Evolutionary conservation across 2,113 vertebrate genomes (phyloP), one percentile per base, ranked within the genome.

Genomic region (Microcebus ravelobensis): DNA sequence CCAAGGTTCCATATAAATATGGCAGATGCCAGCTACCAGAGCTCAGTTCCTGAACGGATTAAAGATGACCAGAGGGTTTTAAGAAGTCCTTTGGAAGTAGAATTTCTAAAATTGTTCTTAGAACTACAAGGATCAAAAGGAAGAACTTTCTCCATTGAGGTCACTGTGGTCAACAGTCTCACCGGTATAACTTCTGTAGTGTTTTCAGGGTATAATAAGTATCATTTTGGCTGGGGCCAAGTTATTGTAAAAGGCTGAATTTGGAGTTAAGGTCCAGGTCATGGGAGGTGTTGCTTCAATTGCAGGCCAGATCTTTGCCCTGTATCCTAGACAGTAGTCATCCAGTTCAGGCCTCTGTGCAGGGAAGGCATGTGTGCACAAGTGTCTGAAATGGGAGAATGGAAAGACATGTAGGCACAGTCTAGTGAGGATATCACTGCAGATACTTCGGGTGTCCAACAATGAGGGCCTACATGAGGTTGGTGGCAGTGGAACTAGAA

Each of bases 391-490:
- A 4, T 23, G 61, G 52, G 45, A 45, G 70, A 52, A 15, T 9
- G 17, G 3, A 88, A 3, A 20, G 10, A 73, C 17, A 5, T 0
- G 31, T 5, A 23, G 48, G 17, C 21, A 6, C 31, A 48, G 59
- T 63, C 45, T 25, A 8, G 8, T 1, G 29, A 70, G n/a, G 6
- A 63, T 29, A 21, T 39, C 7, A 2, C 17, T 20, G 15, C 13
- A 61, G 74, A 6, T 39, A n/a, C 18, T 55, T 81, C 57, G 59
- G 7, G 14, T n/a, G 17, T 79, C n/a, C 34, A 3, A 48, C 23
- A 31, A 27, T 1, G 31, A 76, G 12, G 11, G 11, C 31, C 12
- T 21, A n/a, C 10, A 10, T 1, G 1, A 25, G 29, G 18, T 1
- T 29, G 20, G 34, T 25, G 25, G 8, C 14, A 10, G 2, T 25